Percentiles rank a stretch among this genome's conserved stretches.
phyloP scores from a whole-genome alignment of 2,797 vertebrate species.

The Lithobates sylvaticus region DNA sequence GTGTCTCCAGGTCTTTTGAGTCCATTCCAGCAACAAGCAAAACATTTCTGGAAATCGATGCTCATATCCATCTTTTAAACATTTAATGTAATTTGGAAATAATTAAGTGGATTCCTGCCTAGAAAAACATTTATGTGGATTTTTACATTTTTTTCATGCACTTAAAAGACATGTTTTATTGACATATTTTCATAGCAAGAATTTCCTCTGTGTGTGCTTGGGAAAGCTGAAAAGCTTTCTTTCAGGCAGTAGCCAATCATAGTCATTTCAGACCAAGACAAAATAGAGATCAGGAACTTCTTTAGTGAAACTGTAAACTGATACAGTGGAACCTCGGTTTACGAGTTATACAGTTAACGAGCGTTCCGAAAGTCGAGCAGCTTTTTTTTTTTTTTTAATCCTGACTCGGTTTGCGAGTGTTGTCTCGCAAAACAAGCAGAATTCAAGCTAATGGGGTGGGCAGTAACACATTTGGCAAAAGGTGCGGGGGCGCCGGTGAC shows the following conservation, averaged over 20 bases:
- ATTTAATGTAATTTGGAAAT: not conserved
- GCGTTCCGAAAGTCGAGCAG: no score
- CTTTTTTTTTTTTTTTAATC: no score
- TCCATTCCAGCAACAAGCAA: not conserved
- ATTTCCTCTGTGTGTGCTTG: not conserved
- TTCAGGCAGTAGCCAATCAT: not conserved
- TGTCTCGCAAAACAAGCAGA: no score
- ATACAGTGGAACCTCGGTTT: no score
- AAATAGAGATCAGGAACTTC: not conserved
- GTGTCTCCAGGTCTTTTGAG: not conserved
- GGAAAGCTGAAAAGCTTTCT: not conserved
- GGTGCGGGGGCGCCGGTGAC: no score
- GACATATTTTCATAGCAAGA: not conserved
- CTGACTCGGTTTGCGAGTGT: no score
- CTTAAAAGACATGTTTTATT: slow-evolving; percentile 18
- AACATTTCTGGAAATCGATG: not conserved
- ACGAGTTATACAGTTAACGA: no score
- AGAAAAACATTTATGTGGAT: slow-evolving; percentile 3
- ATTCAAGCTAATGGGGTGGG: no score
- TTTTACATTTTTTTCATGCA: not conserved
- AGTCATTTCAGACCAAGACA: not conserved
- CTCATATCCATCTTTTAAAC: not conserved
- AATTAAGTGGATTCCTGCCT: not conserved
- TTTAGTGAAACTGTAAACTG: no score
- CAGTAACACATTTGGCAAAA: no score